phyloP scores from a whole-genome alignment of 2,888 invertebrate genomes.

The Agrochola circellaris region DNA sequence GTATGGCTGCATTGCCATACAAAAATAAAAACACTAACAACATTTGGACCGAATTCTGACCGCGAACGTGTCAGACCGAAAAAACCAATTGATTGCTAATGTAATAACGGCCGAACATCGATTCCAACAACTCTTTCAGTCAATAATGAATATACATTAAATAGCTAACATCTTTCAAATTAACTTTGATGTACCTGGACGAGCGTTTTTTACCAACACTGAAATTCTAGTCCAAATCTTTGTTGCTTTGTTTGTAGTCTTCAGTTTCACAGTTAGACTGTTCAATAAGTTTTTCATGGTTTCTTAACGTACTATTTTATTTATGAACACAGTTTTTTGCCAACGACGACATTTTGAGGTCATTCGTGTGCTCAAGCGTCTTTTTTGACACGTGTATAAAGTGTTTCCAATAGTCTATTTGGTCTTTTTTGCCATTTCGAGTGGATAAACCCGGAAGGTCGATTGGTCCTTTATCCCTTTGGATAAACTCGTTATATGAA shows the following conservation, averaged over 20 bases:
- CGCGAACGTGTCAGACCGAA: constrained; percentile 10
- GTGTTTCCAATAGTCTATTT: constrained; percentile 39
- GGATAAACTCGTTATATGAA: not conserved
- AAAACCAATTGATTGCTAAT: constrained; percentile 38
- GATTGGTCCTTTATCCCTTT: constrained; percentile 17
- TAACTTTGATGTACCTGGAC: constrained; percentile 29
- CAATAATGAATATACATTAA: constrained; percentile 35
- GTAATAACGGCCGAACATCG: constrained; percentile 34
- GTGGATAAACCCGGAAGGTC: constrained; percentile 19
- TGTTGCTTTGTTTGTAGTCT: constrained; percentile 49
- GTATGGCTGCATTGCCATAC: constrained; percentile 6
- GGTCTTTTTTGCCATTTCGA: constrained; percentile 9
- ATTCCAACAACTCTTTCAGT: constrained; percentile 22
- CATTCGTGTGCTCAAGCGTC: constrained; percentile 54
- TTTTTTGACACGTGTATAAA: constrained; percentile 61
- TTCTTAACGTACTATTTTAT: constrained; percentile 64
- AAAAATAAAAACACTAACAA: constrained; percentile 11
- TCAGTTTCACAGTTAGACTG: constrained; percentile 56
- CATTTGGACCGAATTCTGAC: not conserved
- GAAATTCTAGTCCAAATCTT: constrained; percentile 39
- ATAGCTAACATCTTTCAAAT: constrained; percentile 47
- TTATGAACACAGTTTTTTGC: constrained; percentile 67
- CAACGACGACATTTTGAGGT: constrained; percentile 66
- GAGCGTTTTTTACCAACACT: constrained; percentile 24
- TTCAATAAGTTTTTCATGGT: constrained; percentile 58